A percentile compares a stretch with the other conserved stretches of the same genome.
phyloP scores from a whole-genome alignment of 2,113 vertebrate genomes.

The Platanista minor region DNA sequence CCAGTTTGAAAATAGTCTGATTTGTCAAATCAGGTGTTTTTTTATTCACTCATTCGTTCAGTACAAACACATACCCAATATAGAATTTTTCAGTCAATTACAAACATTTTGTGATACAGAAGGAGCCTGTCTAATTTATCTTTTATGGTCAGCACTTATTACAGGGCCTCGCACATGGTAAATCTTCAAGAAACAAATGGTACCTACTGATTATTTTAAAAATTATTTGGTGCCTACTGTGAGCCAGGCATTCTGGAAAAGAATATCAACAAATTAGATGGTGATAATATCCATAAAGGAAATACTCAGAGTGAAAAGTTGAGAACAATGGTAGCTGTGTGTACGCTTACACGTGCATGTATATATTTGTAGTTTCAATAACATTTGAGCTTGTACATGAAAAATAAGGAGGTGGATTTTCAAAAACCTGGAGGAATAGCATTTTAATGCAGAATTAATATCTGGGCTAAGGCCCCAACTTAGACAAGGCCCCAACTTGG shows the following conservation, averaged over 20 bases:
- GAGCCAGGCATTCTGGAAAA: not conserved
- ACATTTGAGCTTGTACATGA: not conserved
- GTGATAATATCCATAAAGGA: not conserved
- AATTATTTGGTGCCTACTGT: not conserved
- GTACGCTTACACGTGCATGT: rapidly evolving
- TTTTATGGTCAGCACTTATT: not conserved
- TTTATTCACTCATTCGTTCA: not conserved
- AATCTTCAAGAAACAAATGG: not conserved
- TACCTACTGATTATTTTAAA: not conserved
- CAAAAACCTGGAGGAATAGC: not conserved
- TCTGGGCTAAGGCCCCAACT: not conserved
- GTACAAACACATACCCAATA: not conserved
- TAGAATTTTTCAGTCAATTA: not conserved
- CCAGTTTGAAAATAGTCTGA: not conserved
- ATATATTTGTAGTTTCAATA: not conserved
- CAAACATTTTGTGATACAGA: not conserved
- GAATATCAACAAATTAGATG: not conserved
- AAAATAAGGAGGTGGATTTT: not conserved
- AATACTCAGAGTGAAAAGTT: not conserved
- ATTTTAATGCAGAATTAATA: not conserved
- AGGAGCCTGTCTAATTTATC: not conserved
- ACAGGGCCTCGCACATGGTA: not conserved
- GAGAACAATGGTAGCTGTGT: not conserved
- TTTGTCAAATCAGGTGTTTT: not conserved
- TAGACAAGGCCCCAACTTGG: not conserved